Evolutionary conservation across 2,113 vertebrate genomes (phyloP).

Genomic region (Etheostoma spectabile): DNA sequence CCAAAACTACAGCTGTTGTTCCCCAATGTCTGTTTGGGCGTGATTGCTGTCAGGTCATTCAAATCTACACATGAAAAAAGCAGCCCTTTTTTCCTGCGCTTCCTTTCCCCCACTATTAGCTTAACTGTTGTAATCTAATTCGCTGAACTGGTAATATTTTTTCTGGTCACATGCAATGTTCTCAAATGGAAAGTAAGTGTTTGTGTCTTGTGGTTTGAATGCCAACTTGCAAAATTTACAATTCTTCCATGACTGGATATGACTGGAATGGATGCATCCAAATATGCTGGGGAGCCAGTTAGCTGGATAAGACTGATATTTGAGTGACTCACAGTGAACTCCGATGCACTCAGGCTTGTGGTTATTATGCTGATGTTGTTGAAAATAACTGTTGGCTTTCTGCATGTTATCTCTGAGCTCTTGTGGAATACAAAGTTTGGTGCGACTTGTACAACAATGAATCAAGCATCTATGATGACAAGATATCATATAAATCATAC

Average conservation of each 20-base stretch:
- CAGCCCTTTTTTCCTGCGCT: background rate
- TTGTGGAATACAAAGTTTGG: background rate
- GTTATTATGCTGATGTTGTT: slow-evolving; percentile 22
- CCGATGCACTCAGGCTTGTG: slow-evolving; percentile 21
- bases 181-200: slow-evolving; percentile 32
- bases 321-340: slow-evolving; percentile 34
- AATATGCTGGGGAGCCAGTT: slow-evolving; percentile 22
- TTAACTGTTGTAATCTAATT: slow-evolving; percentile 48
- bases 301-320: slow-evolving; percentile 37
- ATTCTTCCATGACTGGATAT: slow-evolving; percentile 25
- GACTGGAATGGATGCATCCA: slow-evolving; percentile 15
- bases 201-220: slow-evolving; percentile 12
- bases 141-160: slow-evolving; percentile 38
- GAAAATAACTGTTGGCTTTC: background rate
- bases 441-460: background rate
- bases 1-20: slow-evolving; percentile 65
- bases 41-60: slow-evolving; percentile 78
- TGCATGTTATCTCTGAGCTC: slow-evolving; percentile 12
- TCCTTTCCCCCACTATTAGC: slow-evolving; percentile 15
- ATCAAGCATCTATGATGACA: slow-evolving; percentile 3
- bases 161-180: slow-evolving; percentile 16
- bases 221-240: slow-evolving; percentile 33
- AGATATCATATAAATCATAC: slow-evolving; percentile 15
- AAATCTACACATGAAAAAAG: slow-evolving; percentile 67
- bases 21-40: slow-evolving; percentile 55